These are phyloP conservation scores for Silurus lanzhouensis DNA, from an alignment of 2,797 vertebrate genomes.

Conservation along the genomic window DNA sequence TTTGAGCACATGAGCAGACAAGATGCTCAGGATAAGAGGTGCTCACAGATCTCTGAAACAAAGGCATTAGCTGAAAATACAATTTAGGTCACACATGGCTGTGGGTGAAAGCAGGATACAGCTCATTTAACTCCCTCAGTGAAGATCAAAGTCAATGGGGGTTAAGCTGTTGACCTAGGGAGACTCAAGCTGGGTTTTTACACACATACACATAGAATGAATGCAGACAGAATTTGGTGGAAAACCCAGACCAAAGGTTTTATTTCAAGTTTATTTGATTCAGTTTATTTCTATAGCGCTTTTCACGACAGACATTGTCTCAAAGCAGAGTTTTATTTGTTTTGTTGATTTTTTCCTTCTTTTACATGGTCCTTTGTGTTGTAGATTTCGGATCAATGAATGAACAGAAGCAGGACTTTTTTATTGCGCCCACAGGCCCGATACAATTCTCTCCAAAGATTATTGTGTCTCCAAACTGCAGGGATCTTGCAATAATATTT, in stretches of 20 bases:
- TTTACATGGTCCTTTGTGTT: background rate
- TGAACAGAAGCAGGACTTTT: background rate
- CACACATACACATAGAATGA: slow-evolving; percentile 49
- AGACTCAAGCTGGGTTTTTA: slow-evolving; percentile 34
- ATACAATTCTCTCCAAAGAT: background rate
- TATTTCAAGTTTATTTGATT: too few species aligned
- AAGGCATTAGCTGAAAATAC: slow-evolving; percentile 68
- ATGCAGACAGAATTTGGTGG: too few species aligned
- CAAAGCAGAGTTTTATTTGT: background rate
- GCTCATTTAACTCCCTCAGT: slow-evolving; percentile 61
- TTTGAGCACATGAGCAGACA: slow-evolving; percentile 56
- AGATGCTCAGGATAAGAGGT: slow-evolving; percentile 63
- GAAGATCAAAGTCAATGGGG: slow-evolving; percentile 45
- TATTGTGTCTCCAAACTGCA: background rate
- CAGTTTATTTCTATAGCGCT: too few species aligned
- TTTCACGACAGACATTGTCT: too few species aligned
- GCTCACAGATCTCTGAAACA: slow-evolving; percentile 68
- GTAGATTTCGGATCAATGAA: background rate
- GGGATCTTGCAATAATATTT: slow-evolving; percentile 3
- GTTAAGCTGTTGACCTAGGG: slow-evolving; percentile 36
- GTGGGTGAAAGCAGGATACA: slow-evolving; percentile 64
- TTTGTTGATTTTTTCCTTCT: background rate
- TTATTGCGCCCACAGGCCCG: background rate
- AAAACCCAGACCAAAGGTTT: background rate
- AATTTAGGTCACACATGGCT: slow-evolving; percentile 71